Evolutionary conservation across 2,888 invertebrate species (phyloP), one percentile per base, ranked within the genome.

Genomic region (Incurvaria masculella): DNA sequence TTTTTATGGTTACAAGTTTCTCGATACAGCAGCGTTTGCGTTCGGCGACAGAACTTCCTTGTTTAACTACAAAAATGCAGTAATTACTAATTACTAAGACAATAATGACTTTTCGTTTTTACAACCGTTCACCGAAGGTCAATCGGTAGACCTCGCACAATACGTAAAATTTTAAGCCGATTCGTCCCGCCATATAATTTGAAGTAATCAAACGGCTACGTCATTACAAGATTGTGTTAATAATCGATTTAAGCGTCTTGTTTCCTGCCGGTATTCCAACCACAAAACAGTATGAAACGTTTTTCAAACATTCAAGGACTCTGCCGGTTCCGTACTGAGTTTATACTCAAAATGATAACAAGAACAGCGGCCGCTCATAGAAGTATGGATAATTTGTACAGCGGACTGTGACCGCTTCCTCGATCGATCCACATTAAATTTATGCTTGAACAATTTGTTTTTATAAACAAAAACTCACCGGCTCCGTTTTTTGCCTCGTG

Each of bases 81-180:
- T 74, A 72, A 72, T 69, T 72, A 68, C 71, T 48, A 64, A 63
- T 43, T 33, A 66, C 66, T 76, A 71, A 78, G 69, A 78, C 78
- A 76, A 76, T 78, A 60, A 73, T 74, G 71, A 72, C 72, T 73
- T 73, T 76, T 74, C 72, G 69, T 69, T 69, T 74, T 72, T 69
- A 66, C 61, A n/a, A 61, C 55, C 56, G 26, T 8, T 60, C 62
- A 61, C 60, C 58, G 73, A 75, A 76, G 78, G 78, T 33, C 59
- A 71, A 61, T 57, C 58, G 58, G n/a, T n/a, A n/a, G n/a, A n/a
- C n/a, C n/a, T n/a, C n/a, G 60, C 64, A 76, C 74, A 75, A 74
- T 72, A 72, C 70, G 67, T 66, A 68, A 69, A 71, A 72, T 72
- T 67, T 71, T 66, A 64, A 61, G 60, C 61, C 64, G 66, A 69